Conservation (phyloP, 1,140 invertebrate species). For the Lepidotrigona ventralis region DNA sequence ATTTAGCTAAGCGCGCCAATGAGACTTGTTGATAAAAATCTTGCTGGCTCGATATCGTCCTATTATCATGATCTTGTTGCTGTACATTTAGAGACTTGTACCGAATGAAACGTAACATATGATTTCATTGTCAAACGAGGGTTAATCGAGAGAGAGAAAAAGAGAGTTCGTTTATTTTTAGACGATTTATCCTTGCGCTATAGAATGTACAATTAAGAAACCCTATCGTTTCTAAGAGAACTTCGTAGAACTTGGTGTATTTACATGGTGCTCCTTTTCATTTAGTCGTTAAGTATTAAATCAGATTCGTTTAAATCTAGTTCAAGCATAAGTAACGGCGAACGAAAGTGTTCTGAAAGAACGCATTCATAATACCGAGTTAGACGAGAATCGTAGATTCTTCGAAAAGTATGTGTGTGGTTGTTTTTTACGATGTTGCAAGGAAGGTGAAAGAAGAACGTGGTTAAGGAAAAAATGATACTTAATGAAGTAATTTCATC, state of each 20-base stretch:
- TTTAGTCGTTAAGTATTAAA: neutral
- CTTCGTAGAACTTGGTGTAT: neutral
- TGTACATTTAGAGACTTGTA: neutral
- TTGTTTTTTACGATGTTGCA: too few relatives aligned
- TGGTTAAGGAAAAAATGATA: neutral
- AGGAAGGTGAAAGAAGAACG: neutral
- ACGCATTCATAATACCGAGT: neutral
- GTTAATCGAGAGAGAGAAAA: neutral
- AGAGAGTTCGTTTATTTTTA: neutral
- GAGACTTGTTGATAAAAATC: constrained; percentile 1
- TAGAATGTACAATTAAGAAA: neutral
- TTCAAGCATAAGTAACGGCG: neutral
- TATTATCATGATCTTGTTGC: neutral
- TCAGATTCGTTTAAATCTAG: neutral
- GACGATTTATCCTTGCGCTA: neutral
- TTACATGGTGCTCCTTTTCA: neutral
- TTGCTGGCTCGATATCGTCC: neutral
- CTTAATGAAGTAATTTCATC: neutral
- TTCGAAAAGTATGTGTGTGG: neutral
- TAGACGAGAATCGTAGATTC: neutral
- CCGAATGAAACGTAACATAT: neutral
- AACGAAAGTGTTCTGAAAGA: neutral
- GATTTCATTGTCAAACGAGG: neutral
- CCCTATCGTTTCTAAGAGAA: neutral
- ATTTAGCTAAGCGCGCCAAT: neutral